Evolutionary conservation across 2,113 vertebrate species (phyloP), one percentile per base, ranked within the genome.

Genomic region (Atherinomorus stipes): DNA sequence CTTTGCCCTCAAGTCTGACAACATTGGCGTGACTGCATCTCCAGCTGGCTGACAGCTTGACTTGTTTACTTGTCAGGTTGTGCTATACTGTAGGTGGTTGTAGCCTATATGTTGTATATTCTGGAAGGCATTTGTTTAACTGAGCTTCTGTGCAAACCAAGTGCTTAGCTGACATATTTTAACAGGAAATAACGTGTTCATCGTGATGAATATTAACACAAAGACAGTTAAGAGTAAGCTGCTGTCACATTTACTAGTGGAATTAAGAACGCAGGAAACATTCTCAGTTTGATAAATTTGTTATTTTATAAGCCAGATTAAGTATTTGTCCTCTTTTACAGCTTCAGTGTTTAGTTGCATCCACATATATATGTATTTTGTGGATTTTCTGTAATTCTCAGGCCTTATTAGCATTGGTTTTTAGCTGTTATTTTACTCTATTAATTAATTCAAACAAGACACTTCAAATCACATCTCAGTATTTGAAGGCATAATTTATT

Each of bases 31-130:
- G 64, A 66, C 57, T 54, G 19, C 64, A 28, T 51, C 44, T 52
- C 37, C 73, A 61, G 68, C 59, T 71, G 82, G 21, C 72, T 80
- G 50, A 76, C 73, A 56, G 64, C 22, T 38, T 26, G 72, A 37
- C 23, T 67, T 25, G 31, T 80, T 22, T 45, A 57, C 54, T 58
- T 31, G 65, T 78, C 13, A 57, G 51, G 65, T 74, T 56, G 28
- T 53, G n/a, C n/a, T n/a, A n/a, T n/a, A 57, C 74, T 49, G 16
- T 42, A 50, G 25, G 45, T 57, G 45, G n/a, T n/a, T n/a, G n/a
- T n/a, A 44, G 61, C 7, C 44, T 25, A 28, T 21, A 11, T 44
- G 23, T 65, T 11, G 23, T 72, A 22, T 62, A 81, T 56, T 23
- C 71, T 70, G 16, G 26, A 50, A 62, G 51, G 28, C 25, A 57